Evolutionary conservation across 2,113 vertebrate species (phyloP).

Genomic region (Chaetodon trifascialis): DNA sequence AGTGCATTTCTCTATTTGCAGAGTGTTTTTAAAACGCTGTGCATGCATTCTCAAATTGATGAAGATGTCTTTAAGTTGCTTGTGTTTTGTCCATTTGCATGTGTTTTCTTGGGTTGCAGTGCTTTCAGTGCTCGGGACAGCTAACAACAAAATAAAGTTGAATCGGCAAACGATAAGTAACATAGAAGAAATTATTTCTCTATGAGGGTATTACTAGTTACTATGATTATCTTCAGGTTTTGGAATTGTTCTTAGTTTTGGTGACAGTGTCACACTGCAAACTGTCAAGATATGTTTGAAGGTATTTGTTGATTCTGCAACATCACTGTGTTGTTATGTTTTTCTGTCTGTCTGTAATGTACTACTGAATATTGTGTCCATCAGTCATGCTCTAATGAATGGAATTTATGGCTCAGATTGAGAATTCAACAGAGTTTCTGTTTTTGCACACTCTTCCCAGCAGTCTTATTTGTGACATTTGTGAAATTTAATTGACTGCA

Average conservation of each 20-base stretch:
- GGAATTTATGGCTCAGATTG: not conserved
- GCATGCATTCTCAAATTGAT: too few species aligned
- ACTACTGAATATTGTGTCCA: not conserved
- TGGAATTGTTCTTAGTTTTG: not conserved
- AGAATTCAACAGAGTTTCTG: not conserved
- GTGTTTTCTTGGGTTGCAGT: too few species aligned
- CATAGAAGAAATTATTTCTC: not conserved
- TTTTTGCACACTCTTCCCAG: not conserved
- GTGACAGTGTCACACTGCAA: not conserved
- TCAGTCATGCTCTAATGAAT: not conserved
- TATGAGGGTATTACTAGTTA: not conserved
- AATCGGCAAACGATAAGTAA: not conserved
- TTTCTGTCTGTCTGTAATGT: constrained; percentile 1
- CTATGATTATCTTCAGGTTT: not conserved
- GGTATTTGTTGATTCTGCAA: not conserved
- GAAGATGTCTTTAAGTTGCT: too few species aligned
- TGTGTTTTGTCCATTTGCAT: too few species aligned
- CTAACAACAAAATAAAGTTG: too few species aligned
- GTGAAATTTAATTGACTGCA: not conserved
- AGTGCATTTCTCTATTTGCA: too few species aligned
- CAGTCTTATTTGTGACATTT: not conserved
- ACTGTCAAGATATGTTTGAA: not conserved
- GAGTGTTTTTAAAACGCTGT: too few species aligned
- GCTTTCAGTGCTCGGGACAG: too few species aligned
- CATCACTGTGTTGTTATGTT: not conserved